Evolutionary conservation across 2,888 invertebrate species (phyloP), one percentile per base, ranked within the genome.

Genomic region (Oscheius myriophilus): DNA sequence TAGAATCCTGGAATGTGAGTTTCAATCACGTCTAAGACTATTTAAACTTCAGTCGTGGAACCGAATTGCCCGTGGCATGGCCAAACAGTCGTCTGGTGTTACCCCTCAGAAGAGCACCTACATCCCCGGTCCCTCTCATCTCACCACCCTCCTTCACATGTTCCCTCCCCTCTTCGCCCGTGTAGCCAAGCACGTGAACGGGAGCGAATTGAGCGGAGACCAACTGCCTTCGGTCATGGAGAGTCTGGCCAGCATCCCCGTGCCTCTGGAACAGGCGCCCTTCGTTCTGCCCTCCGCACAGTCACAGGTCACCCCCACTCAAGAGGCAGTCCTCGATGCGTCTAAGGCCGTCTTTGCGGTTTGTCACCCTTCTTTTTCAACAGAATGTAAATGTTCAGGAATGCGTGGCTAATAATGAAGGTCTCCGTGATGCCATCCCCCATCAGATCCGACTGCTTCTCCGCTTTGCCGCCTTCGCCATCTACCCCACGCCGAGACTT

Each of bases 81-180:
- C 74, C 0, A 73, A 72, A 41, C 70, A 51, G n/a, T 25, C 54
- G 21, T 54, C 46, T 14, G 21, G 26, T 18, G 43, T 54, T 16
- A 62, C 46, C 1, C 14, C 51, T 14, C 64, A 69, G 11, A 55
- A 51, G 39, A 67, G 69, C 39, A 65, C 70, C 73, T 95, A 94
- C 88, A 91, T 94, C 69, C 95, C 96, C 0, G 93, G 94, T 25
- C 93, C 96, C 85, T 92, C 93, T 72, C 97, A 95, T 89, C 90
- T 97, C 65, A 95, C 95, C 0, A 93, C 96, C 0, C 90, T 96
- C 18, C 92, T 96, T 78, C 95, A 96, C 88, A 95, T 96, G 86
- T 96, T 97, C 88, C 95, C 96, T 4, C 92, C 93, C 69, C 92
- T 97, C 70, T 96, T 95, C 89, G 76, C 77, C 4, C 64, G 76